Evolutionary conservation across 2,113 vertebrate species (phyloP).

Genomic region (Corynorhinus townsendii): DNA sequence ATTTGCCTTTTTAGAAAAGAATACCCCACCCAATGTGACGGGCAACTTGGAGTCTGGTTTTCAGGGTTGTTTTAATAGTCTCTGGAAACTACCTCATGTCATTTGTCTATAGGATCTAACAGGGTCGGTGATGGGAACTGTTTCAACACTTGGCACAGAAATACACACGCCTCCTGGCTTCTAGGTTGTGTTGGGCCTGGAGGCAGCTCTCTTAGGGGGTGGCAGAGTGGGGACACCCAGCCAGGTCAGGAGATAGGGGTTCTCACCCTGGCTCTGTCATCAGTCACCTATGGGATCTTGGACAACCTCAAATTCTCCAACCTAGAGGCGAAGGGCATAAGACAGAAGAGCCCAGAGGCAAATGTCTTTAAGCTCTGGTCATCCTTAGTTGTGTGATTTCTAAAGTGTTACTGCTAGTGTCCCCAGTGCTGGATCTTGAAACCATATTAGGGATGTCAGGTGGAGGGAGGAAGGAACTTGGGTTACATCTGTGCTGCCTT

Average conservation of each 20-base stretch:
- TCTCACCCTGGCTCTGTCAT: background rate
- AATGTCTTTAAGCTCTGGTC: background rate
- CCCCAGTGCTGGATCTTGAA: background rate
- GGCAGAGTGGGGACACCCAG: background rate
- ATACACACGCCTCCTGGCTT: background rate
- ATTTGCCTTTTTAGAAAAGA: background rate
- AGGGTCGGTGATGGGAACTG: background rate
- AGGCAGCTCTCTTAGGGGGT: background rate
- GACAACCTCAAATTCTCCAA: background rate
- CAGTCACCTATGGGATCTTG: background rate
- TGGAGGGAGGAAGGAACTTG: too few relatives aligned
- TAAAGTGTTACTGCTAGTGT: background rate
- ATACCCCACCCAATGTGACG: background rate
- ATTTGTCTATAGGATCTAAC: constrained; percentile 17
- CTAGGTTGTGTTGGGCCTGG: background rate
- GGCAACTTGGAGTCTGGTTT: background rate
- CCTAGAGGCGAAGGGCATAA: background rate
- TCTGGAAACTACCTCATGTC: constrained; percentile 12
- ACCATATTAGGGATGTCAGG: background rate
- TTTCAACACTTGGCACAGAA: background rate
- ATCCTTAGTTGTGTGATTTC: background rate
- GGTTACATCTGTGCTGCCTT: background rate
- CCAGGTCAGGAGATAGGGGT: background rate
- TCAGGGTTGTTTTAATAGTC: background rate
- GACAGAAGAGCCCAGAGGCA: background rate